Evolutionary conservation across 2,888 invertebrate species (phyloP).

Genomic region (Nomada flava): DNA sequence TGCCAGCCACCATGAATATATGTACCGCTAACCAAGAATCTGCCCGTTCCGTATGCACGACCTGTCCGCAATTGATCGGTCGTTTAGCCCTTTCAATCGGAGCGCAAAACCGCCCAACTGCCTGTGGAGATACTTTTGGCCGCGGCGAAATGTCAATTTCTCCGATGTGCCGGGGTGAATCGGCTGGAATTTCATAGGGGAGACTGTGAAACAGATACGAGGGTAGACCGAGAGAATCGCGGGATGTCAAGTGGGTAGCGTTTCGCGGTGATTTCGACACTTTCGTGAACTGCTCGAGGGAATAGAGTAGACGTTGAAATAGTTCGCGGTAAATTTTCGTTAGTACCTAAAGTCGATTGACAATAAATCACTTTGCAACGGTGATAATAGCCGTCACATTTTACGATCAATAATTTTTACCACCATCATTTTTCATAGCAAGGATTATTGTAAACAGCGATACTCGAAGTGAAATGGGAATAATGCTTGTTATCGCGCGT

Average conservation of each 20-base stretch:
- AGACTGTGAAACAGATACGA: neutral
- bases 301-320: too few relatives aligned
- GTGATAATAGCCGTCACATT: neutral
- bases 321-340: too few relatives aligned
- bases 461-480: too few relatives aligned
- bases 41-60: conserved; percentile 1
- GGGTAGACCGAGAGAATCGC: neutral
- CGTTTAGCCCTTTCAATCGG: conserved; percentile 14
- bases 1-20: neutral
- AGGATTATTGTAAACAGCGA: neutral
- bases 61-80: conserved; percentile 3
- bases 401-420: neutral
- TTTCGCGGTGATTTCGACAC: too few relatives aligned
- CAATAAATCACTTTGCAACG: too few relatives aligned
- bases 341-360: too few relatives aligned
- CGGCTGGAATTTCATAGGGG: neutral
- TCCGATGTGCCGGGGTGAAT: neutral
- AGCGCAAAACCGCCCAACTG: neutral
- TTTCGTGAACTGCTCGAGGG: too few relatives aligned
- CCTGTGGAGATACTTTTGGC: neutral
- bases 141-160: neutral
- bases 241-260: too few relatives aligned
- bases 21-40: conserved; percentile 9
- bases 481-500: too few relatives aligned
- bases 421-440: neutral